A percentile compares a stretch with the other conserved stretches of the same genome.
Conservation (phyloP, 1,140 invertebrate species). For the Drosophila orosa region DNA sequence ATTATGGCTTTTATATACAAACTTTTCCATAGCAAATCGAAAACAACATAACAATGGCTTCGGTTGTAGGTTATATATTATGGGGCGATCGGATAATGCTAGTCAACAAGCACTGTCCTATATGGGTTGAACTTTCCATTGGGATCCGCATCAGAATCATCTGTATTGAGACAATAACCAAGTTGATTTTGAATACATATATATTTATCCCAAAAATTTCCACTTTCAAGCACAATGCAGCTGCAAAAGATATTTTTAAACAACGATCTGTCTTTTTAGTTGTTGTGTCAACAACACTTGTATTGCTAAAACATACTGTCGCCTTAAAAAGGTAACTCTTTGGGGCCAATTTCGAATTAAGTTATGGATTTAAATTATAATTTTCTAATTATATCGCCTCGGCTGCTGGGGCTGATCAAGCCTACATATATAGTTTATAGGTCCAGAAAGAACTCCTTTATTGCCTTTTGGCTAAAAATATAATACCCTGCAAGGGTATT, state of each 20-base stretch:
- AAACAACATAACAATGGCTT: background rate
- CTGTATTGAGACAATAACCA: background rate
- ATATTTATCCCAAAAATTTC: background rate
- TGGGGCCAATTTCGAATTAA: background rate
- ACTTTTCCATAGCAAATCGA: background rate
- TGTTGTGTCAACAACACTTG: background rate
- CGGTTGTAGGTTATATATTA: background rate
- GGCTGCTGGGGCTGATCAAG: too few species aligned
- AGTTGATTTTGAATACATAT: background rate
- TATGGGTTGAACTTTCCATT: background rate
- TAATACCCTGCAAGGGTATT: too few species aligned
- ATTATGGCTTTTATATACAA: conserved; percentile 6
- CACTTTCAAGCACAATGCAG: background rate
- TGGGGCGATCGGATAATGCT: background rate
- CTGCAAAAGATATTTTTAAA: background rate
- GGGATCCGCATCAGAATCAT: background rate
- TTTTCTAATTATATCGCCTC: too few species aligned
- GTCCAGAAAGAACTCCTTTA: too few species aligned
- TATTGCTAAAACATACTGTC: background rate
- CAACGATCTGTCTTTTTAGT: background rate
- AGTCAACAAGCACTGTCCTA: background rate
- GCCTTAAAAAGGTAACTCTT: background rate
- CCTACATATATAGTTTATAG: too few species aligned
- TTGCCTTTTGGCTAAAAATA: too few species aligned
- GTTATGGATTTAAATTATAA: background rate